Conservation (phyloP, 1,140 invertebrate genomes). For the Trachelipus rathkii region DNA sequence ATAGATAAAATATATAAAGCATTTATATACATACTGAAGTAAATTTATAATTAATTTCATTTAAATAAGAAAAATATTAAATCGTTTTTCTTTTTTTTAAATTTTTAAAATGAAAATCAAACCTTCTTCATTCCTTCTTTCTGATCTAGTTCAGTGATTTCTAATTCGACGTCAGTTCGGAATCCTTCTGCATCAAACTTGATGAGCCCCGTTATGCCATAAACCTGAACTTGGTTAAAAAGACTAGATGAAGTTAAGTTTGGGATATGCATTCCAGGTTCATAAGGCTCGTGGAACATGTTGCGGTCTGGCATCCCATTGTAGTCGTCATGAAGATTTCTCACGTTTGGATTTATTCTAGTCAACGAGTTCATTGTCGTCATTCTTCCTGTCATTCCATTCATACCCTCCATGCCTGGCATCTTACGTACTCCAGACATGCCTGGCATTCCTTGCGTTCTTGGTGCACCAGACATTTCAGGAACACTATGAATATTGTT, state of each 20-base stretch:
- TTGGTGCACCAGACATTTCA: too few relatives aligned
- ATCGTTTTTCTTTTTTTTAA: too few relatives aligned
- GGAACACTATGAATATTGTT: too few relatives aligned
- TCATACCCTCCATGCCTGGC: background rate
- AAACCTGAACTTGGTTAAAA: slow-evolving; percentile 71
- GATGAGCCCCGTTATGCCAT: slow-evolving; percentile 84
- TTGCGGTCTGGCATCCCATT: background rate
- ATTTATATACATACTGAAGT: too few relatives aligned
- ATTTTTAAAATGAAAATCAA: too few relatives aligned
- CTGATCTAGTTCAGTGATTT: slow-evolving; percentile 76
- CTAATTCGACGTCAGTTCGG: slow-evolving; percentile 81
- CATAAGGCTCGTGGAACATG: background rate
- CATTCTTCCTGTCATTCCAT: too few relatives aligned
- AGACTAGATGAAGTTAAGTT: background rate
- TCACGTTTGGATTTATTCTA: background rate
- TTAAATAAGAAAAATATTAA: too few relatives aligned
- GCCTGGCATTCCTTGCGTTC: background rate
- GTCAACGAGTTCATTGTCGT: too few relatives aligned
- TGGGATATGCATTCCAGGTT: background rate
- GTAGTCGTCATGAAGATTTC: background rate
- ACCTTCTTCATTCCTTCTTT: slow-evolving; percentile 60
- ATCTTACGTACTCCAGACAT: background rate
- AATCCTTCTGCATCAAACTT: slow-evolving; percentile 92
- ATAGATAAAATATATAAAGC: too few relatives aligned
- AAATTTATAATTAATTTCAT: too few relatives aligned